These are phyloP conservation scores for Nomada ferruginata DNA, from an alignment of 2,888 invertebrate genomes.

Conservation along the genomic window DNA sequence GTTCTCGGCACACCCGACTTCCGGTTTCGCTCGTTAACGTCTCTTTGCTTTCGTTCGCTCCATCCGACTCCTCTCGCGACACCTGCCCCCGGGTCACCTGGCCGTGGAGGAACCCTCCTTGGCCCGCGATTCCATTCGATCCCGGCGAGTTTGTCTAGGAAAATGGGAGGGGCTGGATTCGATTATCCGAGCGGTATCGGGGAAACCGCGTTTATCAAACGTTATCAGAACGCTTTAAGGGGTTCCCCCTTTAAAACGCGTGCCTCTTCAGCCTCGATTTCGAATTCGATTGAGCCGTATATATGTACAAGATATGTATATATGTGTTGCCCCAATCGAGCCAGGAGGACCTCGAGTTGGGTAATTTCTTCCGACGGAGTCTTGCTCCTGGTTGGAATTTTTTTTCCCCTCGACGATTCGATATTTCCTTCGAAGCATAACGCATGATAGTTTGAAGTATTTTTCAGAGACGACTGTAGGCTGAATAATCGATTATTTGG, in stretches of 20 bases:
- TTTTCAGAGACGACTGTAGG: too few species aligned
- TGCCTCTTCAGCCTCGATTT: neutral
- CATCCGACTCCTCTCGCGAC: slow-evolving; percentile 29
- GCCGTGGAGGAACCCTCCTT: slow-evolving; percentile 11
- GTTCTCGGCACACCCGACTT: slow-evolving; percentile 35
- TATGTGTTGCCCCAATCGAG: neutral
- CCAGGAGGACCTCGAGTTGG: neutral
- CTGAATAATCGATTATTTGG: too few species aligned
- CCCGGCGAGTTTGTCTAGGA: slow-evolving; percentile 41
- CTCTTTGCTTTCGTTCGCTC: slow-evolving; percentile 55
- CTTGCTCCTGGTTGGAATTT: too few species aligned
- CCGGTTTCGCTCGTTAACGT: slow-evolving; percentile 38
- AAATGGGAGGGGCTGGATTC: slow-evolving; percentile 38
- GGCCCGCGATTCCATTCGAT: slow-evolving; percentile 34
- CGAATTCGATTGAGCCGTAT: slow-evolving; percentile 9
- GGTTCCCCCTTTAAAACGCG: neutral
- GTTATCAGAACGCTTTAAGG: slow-evolving; percentile 22
- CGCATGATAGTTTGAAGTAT: too few species aligned
- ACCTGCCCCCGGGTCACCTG: slow-evolving; percentile 21
- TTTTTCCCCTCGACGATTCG: too few species aligned
- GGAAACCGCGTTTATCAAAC: slow-evolving; percentile 31
- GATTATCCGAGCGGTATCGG: slow-evolving; percentile 43
- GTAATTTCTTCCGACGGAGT: neutral
- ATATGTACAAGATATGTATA: too few species aligned
- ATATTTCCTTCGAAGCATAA: too few species aligned